Evolutionary conservation across 2,888 invertebrate species (phyloP).

Genomic region (Metalampra italica): DNA sequence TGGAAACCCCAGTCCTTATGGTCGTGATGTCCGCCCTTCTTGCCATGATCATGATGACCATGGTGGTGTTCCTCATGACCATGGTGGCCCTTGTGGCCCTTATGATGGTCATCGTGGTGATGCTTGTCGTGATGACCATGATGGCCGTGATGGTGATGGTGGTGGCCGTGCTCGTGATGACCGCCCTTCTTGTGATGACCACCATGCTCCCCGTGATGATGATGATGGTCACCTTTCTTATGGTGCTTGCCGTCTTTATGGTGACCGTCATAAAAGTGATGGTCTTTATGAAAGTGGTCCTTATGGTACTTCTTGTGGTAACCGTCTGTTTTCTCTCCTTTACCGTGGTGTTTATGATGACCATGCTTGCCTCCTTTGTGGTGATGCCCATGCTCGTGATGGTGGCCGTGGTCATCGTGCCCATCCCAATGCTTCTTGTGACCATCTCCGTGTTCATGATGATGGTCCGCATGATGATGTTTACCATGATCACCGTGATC

Average conservation of each 20-base stretch:
- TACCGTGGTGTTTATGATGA: slow-evolving; percentile 66
- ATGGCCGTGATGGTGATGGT: slow-evolving; percentile 68
- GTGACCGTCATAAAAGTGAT: slow-evolving; percentile 71
- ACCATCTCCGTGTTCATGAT: slow-evolving; percentile 62
- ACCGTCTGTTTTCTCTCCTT: slow-evolving; percentile 65
- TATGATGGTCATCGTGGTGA: slow-evolving; percentile 63
- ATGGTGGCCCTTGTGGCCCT: slow-evolving; percentile 72
- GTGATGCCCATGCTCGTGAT: slow-evolving; percentile 68
- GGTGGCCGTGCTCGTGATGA: slow-evolving; percentile 63
- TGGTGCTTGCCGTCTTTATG: slow-evolving; percentile 71
- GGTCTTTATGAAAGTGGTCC: slow-evolving; percentile 70
- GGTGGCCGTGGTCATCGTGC: slow-evolving; percentile 63
- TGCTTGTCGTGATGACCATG: slow-evolving; percentile 70
- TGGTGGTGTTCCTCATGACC: slow-evolving; percentile 72
- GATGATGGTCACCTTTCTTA: slow-evolving; percentile 67
- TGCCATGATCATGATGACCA: slow-evolving; percentile 69
- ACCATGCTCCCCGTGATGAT: slow-evolving; percentile 62
- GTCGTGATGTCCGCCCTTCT: slow-evolving; percentile 67
- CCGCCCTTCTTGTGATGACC: slow-evolving; percentile 71
- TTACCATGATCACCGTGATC: slow-evolving; percentile 65
- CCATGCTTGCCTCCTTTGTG: slow-evolving; percentile 70
- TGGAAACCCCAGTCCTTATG: slow-evolving; percentile 71
- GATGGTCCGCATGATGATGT: slow-evolving; percentile 64
- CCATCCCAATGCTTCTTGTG: slow-evolving; percentile 69
- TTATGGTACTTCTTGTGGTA: slow-evolving; percentile 73